A percentile compares a stretch with the other conserved stretches of the same genome.
These are phyloP conservation scores for Ceuthmochares aereus DNA, from an alignment of 2,113 vertebrate genomes.

Conservation along the genomic window DNA sequence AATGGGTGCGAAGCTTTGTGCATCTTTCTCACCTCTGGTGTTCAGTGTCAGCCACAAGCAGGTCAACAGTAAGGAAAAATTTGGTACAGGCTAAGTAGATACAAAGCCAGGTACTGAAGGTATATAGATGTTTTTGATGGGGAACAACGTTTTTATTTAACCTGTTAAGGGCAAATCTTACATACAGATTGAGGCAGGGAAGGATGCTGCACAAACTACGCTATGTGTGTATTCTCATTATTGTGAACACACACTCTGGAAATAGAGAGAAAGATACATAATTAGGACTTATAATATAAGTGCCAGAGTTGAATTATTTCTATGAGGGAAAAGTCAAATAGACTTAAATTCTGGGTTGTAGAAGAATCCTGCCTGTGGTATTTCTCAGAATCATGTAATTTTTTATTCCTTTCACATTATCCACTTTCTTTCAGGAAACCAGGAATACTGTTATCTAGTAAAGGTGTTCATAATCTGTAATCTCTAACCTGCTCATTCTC, in stretches of 20 bases:
- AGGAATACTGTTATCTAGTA: not conserved
- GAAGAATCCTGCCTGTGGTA: not conserved
- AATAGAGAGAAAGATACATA: not conserved
- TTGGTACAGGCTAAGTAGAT: not conserved
- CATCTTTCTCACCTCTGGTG: not conserved
- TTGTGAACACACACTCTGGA: not conserved
- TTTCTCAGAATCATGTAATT: not conserved
- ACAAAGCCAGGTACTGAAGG: not conserved
- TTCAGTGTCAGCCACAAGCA: not conserved
- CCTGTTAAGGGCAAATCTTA: not conserved
- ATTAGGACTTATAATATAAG: conserved; percentile 36
- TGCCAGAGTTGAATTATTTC: conserved; percentile 9
- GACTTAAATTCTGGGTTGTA: conserved; percentile 14
- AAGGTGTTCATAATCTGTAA: not conserved
- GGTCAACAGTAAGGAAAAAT: not conserved
- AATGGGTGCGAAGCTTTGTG: not conserved
- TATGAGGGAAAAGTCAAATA: conserved; percentile 6
- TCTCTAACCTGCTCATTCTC: not conserved
- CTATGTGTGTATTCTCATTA: not conserved
- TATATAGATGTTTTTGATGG: not conserved
- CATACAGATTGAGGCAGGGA: not conserved
- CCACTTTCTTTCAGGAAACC: not conserved
- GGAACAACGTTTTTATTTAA: not conserved
- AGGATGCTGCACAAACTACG: not conserved
- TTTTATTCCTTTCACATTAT: conserved; percentile 5